A percentile compares a stretch with the other conserved stretches of the same genome.
phyloP scores from a whole-genome alignment of 2,113 vertebrate genomes.

The Oncorhynchus clarkii region DNA sequence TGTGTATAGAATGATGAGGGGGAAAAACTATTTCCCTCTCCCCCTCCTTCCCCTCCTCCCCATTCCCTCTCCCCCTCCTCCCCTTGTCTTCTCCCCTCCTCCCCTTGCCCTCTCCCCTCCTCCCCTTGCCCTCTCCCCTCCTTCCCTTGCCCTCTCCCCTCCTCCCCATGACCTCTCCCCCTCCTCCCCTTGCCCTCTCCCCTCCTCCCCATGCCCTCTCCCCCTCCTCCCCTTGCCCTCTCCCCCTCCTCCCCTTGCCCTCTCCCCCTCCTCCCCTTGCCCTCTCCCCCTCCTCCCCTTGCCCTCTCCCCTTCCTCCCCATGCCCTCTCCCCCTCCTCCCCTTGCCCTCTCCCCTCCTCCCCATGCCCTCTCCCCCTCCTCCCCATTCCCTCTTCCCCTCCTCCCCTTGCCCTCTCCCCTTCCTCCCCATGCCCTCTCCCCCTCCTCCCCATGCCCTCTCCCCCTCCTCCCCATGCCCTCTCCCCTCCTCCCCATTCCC shows the following conservation, averaged over 20 bases:
- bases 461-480: not conserved
- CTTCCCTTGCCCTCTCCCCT: too few relatives aligned
- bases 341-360: not conserved
- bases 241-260: not conserved
- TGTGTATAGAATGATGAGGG: too few relatives aligned
- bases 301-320: conserved; percentile 24
- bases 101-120: too few relatives aligned
- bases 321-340: not conserved
- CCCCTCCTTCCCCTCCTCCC: too few relatives aligned
- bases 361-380: not conserved
- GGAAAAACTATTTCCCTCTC: too few relatives aligned
- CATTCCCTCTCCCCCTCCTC: too few relatives aligned
- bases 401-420: conserved; percentile 18
- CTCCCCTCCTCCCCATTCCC: not conserved
- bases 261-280: too few relatives aligned
- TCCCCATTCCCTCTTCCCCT: not conserved
- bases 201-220: too few relatives aligned
- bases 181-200: too few relatives aligned
- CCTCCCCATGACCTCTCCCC: too few relatives aligned
- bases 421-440: conserved; percentile 22
- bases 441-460: not conserved
- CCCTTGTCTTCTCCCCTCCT: too few relatives aligned
- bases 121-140: too few relatives aligned
- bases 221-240: not conserved
- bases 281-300: conserved; percentile 22